Conservation (phyloP, 2,113 vertebrate genomes). For the rabbit (Oryctolagus cuniculus) region mOryCun1.1 NC_091432.1:206116001-206116500, state of each 20-base stretch:
- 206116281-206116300: rapidly evolving
- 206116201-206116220: neutral
- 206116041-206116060: neutral
- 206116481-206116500: too few relatives aligned
- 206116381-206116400: too few relatives aligned
- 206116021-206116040: neutral
- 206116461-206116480: too few relatives aligned
- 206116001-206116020: neutral
- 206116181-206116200: neutral
- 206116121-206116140: neutral
- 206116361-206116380: too few relatives aligned
- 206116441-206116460: too few relatives aligned
- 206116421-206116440: too few relatives aligned
- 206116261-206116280: neutral
- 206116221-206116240: neutral
- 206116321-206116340: too few relatives aligned
- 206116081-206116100: neutral
- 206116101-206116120: neutral
- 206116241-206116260: neutral
- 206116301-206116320: too few relatives aligned
- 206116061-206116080: neutral
- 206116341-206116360: too few relatives aligned
- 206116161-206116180: neutral
- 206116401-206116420: too few relatives aligned
- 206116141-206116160: slow-evolving; percentile 42